Percentiles rank a stretch among this genome's conserved stretches.
These are phyloP conservation scores for Crax fasciolata DNA, from an alignment of 2,797 vertebrate genomes.

Conservation along the genomic window DNA sequence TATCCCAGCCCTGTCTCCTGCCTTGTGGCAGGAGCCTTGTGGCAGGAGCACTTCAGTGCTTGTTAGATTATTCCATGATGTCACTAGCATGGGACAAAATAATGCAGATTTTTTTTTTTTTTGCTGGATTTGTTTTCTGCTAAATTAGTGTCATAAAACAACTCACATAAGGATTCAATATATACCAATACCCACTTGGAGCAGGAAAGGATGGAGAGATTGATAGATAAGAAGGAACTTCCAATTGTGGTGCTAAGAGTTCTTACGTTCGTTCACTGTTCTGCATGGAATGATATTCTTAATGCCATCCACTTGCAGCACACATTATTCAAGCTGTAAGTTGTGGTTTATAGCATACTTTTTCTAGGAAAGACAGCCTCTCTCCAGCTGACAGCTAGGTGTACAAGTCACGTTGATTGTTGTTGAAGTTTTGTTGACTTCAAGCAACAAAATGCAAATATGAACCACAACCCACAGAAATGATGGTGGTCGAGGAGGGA, in stretches of 20 bases:
- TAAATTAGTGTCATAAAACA: background rate
- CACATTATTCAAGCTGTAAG: background rate
- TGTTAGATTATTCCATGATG: background rate
- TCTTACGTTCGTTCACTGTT: background rate
- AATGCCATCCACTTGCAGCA: background rate
- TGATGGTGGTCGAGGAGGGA: background rate
- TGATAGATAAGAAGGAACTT: background rate
- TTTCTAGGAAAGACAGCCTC: background rate
- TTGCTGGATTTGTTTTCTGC: background rate
- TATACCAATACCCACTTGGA: background rate
- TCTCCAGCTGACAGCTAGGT: background rate
- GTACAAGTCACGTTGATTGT: no score
- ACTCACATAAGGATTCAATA: background rate
- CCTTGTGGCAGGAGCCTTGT: background rate
- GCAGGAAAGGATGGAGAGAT: rapidly evolving
- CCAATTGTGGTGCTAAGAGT: background rate
- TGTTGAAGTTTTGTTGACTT: background rate
- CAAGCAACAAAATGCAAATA: background rate
- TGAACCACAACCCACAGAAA: background rate
- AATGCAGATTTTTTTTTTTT: background rate
- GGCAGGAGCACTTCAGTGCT: background rate
- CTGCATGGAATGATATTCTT: background rate
- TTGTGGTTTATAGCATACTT: background rate
- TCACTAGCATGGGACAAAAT: background rate
- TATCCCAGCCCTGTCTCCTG: background rate